A percentile compares a stretch with the other conserved stretches of the same genome.
phyloP scores from a whole-genome alignment of 2,113 vertebrate genomes.

The Syrmaticus mikado region DNA sequence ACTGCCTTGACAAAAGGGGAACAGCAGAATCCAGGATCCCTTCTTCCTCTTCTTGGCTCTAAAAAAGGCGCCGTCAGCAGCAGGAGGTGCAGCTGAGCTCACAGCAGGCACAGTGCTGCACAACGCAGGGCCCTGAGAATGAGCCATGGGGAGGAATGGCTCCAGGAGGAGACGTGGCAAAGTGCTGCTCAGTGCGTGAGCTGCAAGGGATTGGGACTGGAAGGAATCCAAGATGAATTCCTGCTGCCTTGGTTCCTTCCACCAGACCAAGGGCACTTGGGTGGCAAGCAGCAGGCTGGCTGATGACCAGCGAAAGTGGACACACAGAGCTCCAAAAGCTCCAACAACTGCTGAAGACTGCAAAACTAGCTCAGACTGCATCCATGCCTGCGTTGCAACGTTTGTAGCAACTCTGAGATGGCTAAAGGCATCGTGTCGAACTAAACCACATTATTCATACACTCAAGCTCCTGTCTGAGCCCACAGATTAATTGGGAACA shows the following conservation, averaged over 20 bases:
- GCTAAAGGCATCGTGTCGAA: neutral
- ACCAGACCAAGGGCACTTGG: rapidly evolving
- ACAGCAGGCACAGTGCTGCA: neutral
- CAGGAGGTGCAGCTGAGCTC: neutral
- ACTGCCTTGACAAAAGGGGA: neutral
- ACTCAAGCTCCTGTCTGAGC: neutral
- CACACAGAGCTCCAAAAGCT: neutral
- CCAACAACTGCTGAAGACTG: rapidly evolving
- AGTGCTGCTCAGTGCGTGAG: neutral
- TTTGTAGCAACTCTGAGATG: neutral
- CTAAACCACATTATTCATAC: neutral
- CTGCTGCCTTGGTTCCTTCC: rapidly evolving
- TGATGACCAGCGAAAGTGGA: neutral
- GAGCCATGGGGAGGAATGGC: neutral
- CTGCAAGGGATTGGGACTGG: neutral
- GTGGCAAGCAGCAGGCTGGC: neutral
- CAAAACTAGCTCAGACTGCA: neutral
- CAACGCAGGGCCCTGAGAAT: rapidly evolving
- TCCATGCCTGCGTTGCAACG: neutral
- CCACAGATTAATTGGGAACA: neutral
- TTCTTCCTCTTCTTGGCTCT: neutral
- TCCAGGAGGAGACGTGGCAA: neutral
- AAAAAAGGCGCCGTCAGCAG: neutral
- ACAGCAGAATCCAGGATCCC: slow-evolving; percentile 11
- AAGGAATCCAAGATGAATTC: rapidly evolving